phyloP scores from a whole-genome alignment of 2,113 vertebrate genomes.

The Pardalotus punctatus region DNA sequence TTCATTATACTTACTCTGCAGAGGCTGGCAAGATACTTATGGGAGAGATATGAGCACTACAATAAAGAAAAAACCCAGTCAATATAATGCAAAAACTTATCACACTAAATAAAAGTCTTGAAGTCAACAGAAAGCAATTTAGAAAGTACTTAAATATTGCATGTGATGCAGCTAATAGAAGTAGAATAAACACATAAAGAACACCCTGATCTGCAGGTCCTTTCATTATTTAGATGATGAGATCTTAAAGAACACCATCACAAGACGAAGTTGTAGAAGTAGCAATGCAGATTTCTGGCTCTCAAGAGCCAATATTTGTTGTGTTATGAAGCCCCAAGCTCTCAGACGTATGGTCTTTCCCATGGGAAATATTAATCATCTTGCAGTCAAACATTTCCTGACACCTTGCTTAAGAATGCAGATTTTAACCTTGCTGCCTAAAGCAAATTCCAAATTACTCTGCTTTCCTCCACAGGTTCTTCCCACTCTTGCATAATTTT shows the following conservation, averaged over 20 bases:
- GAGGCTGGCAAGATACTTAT: constrained; percentile 91
- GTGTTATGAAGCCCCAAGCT: not conserved
- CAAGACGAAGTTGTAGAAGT: not conserved
- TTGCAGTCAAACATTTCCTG: constrained; percentile 12
- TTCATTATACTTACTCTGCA: constrained; percentile 85
- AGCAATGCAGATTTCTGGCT: not conserved
- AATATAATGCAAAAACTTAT: not conserved
- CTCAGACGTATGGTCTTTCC: not conserved
- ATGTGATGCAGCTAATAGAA: not conserved
- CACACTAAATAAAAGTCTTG: not conserved
- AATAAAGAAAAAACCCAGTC: constrained; percentile 56
- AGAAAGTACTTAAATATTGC: not conserved
- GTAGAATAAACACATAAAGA: not conserved
- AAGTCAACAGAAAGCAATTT: not conserved
- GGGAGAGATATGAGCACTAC: constrained; percentile 87
- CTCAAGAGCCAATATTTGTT: not conserved
- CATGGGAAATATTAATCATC: constrained; percentile 49
- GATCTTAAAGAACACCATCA: not conserved
- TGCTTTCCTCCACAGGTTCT: not conserved
- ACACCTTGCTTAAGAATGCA: constrained; percentile 17
- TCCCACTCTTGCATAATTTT: not conserved
- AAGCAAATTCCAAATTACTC: constrained; percentile 20
- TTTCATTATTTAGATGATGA: not conserved
- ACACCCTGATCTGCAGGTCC: not conserved
- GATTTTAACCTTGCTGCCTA: constrained; percentile 36